Evolutionary conservation across 2,888 invertebrate species (phyloP), one percentile per base, ranked within the genome.

Genomic region (Leucania comma): DNA sequence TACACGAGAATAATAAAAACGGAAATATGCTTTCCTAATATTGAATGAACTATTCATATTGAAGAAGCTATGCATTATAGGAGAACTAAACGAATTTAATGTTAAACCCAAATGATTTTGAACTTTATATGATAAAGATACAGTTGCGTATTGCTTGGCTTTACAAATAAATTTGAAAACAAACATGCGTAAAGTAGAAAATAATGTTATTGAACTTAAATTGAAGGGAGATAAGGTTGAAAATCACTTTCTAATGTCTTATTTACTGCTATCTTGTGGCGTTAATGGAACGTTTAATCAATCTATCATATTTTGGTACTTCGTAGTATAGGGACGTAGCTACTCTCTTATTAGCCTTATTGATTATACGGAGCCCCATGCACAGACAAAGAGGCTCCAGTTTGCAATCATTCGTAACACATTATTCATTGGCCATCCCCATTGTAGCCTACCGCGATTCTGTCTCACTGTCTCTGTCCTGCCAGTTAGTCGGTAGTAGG

Each of bases 21-120:
- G 75, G 75, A 75, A 75, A 42, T 74, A 74, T 74, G 56, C 75
- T 51, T 60, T 48, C 51, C 68, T 68, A 24, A 61, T 48, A 61
- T 26, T 38, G 57, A 74, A 68, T 68, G 51, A 74, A 68, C 61
- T 68, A 58, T 62, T 75, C 74, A 24, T 68, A 53, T 50, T 50
- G 42, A 29, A 24, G 35, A 74, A 46, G n/a, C 24, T 26, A 14
- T 51, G 14, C 50, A 48, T 38, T 14, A 42, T 48, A 32, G 14
- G 38, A 32, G 3, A 14, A n/a, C 22, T 32, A 10, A 3, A 51
- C 32, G 12, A 72, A 53, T 64, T 42, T 12, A 9, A 22, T 46
- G 46, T 42, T 17, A 56, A 61, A 2, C 10, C 8, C 12, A 48
- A 24, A 14, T 14, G 22, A 62, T 61, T 74, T 12, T 14, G 10